These are phyloP conservation scores for Zele albiditarsus DNA, from an alignment of 2,888 invertebrate genomes.

Conservation along the genomic window DNA sequence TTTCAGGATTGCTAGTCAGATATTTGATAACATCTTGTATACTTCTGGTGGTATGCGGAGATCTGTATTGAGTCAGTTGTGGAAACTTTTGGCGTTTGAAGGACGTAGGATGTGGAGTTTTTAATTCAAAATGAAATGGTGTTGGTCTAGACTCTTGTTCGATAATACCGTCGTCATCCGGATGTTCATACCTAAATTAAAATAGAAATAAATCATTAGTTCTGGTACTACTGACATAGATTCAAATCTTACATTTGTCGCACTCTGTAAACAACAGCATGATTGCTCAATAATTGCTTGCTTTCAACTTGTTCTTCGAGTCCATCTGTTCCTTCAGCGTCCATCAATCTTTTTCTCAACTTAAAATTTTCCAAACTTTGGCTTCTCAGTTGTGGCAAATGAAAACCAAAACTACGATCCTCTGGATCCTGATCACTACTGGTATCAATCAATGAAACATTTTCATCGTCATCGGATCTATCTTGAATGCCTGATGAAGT, in stretches of 20 bases:
- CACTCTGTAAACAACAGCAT: conserved; percentile 66
- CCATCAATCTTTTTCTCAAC: conserved; percentile 57
- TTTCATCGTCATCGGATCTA: conserved; percentile 57
- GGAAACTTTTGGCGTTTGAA: conserved; percentile 66
- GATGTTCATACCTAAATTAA: conserved; percentile 56
- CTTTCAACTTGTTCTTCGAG: conserved; percentile 51
- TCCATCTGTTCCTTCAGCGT: conserved; percentile 49
- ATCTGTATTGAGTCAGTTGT: conserved; percentile 67
- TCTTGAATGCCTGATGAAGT: conserved; percentile 55
- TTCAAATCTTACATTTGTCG: conserved; percentile 59
- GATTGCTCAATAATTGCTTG: conserved; percentile 64
- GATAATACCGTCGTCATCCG: conserved; percentile 55
- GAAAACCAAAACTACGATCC: conserved; percentile 1
- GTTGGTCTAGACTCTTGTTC: conserved; percentile 73
- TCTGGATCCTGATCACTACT: conserved; percentile 23
- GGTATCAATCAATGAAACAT: conserved; percentile 29
- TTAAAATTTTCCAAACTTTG: conserved; percentile 65
- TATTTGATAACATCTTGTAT: conserved; percentile 72
- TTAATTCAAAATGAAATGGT: conserved; percentile 74
- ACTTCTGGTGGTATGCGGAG: conserved; percentile 67
- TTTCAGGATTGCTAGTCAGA: conserved; percentile 58
- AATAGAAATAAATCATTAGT: conserved; percentile 24
- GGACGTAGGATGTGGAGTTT: conserved; percentile 64
- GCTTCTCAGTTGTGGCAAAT: conserved; percentile 54
- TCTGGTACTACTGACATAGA: conserved; percentile 6